Evolutionary conservation across 2,797 vertebrate genomes (phyloP), one percentile per base, ranked within the genome.

Genomic region (Allobates femoralis): DNA sequence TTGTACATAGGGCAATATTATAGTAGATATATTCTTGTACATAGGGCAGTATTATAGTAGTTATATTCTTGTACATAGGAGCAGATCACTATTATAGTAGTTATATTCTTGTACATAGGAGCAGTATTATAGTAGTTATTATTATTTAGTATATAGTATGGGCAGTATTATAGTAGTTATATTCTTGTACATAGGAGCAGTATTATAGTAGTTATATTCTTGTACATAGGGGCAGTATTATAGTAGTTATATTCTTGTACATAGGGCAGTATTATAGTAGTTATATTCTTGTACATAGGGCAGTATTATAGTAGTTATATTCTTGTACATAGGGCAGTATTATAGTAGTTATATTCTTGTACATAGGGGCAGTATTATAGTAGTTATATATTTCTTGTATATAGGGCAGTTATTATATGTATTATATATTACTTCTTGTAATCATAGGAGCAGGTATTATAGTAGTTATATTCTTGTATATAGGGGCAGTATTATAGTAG

Each of bases 291-390:
- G 60, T 62, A 62, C 21, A 62, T 28, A 62, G 60, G 60, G 60
- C 60, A 62, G 60, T 62, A 62, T 66, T 66, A 66, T 66, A 62
- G 58, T 66, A 66, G 62, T 66, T 66, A 66, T 66, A 66, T 30
- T 66, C 62, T 66, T 66, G 64, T 30, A 66, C n/a, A 66, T 66
- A 32, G 26, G 28, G 26, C 26, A 67, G 64, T 67, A 67, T 67
- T 67, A 32, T 67, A 67, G 64, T 67, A 67, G 64, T 67, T 32
- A 67, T 67, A 67, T 67, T 32, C 64, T 67, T 67, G 64, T 67
- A 67, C 32, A 16, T 21, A 67, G 62, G 8, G 26, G 62, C 62
- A 64, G 26, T 64, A 30, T 64, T 64, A 64, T 28, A 30, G 62
- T 64, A 30, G 26, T 30, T 3, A 62, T n/a, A n/a, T n/a, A n/a